Evolutionary conservation across 2,797 vertebrate species (phyloP), one percentile per base, ranked within the genome.

Genomic region (Mycteria americana): DNA sequence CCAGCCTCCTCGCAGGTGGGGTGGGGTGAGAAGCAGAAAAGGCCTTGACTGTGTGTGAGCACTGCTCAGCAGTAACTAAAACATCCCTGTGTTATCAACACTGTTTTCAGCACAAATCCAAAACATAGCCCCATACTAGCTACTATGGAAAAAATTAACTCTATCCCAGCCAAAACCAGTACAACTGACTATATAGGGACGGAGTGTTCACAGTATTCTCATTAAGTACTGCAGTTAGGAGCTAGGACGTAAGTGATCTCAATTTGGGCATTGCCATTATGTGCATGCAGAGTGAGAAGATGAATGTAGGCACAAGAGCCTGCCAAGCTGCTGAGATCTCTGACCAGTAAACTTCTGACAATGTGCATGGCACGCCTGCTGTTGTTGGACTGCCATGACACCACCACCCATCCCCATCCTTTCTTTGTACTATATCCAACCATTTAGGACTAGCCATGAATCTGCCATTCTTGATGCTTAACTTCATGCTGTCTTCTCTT

Each of bases 261-360:
- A 33, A 18, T 23, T 56, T 24, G n/a, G 43, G 28, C 59, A 59
- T 45, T 2, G 2, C 1, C 3, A 0, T 18, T 63, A 62, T 1
- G 5, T 45, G 31, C 41, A 4, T 2, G 8, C 43, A 63, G 51
- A 63, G 27, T 18, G 75, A 60, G 60, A 79, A 63, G 57, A 72
- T 25, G 28, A 80, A 30, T 1, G 15, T 5, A 83, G 63, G 51
- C 78, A 73, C 46, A 53, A 59, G 11, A 75, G 22, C 57, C 57
- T 64, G 54, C 62, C 1, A 0, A 75, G 48, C 59, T 14, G 28
- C 68, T 88, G 92, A 25, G 33, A 19, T 37, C 45, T 74, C 87
- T 48, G 65, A 37, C 35, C 39, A 59, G 39, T 43, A 74, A 72
- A 59, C 25, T 79, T 60, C 6, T 65, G 74, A 62, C 67, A 64